Evolutionary conservation across 2,113 vertebrate genomes (phyloP).

Genomic region (Microtus richardsoni): DNA sequence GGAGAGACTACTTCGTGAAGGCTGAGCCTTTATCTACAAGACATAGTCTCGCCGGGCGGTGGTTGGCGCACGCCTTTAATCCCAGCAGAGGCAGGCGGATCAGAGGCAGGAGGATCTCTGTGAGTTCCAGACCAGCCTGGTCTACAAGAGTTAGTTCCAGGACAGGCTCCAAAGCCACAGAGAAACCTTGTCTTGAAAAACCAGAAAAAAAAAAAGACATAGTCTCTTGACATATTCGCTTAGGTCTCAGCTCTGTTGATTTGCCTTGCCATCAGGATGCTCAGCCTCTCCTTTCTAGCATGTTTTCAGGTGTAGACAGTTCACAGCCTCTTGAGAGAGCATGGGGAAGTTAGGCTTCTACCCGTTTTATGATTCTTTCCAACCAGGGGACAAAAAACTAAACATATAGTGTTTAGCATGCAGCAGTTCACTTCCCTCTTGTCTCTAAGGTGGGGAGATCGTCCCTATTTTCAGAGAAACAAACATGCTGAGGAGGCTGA

Average conservation of each 20-base stretch:
- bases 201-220: neutral
- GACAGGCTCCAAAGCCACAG: too few species aligned
- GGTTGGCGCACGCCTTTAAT: too few species aligned
- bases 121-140: too few species aligned
- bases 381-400: neutral
- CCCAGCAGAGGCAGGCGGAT: too few species aligned
- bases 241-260: neutral
- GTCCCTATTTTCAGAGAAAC: slow-evolving; percentile 32
- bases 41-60: neutral
- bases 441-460: neutral
- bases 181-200: too few species aligned
- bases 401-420: neutral
- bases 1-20: neutral
- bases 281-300: neutral
- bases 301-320: slow-evolving; percentile 23
- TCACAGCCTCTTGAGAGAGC: neutral
- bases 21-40: neutral
- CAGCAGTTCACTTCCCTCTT: neutral
- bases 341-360: neutral
- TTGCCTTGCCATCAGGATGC: neutral
- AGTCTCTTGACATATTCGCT: neutral
- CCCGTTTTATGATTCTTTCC: neutral
- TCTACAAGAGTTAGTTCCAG: too few species aligned
- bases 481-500: neutral
- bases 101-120: too few species aligned